A percentile compares a stretch with the other conserved stretches of the same genome.
These are phyloP conservation scores for Lophura nycthemera DNA, from an alignment of 2,113 vertebrate genomes.

Conservation along the genomic window DNA sequence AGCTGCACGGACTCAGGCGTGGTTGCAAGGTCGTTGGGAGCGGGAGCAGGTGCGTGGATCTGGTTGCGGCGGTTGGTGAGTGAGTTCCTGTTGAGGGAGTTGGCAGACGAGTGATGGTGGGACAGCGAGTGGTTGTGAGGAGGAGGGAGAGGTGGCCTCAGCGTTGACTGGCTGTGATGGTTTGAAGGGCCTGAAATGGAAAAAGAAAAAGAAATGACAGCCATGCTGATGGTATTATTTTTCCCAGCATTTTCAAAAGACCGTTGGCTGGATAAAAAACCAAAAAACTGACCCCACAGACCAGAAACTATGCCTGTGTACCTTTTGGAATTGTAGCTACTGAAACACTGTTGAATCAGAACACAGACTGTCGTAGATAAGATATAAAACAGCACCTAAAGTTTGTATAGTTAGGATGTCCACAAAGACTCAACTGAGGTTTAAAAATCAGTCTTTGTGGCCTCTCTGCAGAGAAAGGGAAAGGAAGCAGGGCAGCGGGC, in stretches of 20 bases:
- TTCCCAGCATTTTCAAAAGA: not conserved
- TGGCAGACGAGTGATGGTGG: conserved; percentile 94
- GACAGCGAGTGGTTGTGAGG: conserved; percentile 96
- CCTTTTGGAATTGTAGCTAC: not conserved
- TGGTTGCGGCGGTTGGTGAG: conserved; percentile 93
- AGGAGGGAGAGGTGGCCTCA: conserved; percentile 94
- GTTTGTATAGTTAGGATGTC: not conserved
- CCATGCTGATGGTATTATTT: not conserved
- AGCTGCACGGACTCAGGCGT: conserved; percentile 98
- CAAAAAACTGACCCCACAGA: not conserved
- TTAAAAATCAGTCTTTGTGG: not conserved
- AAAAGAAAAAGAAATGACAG: conserved; percentile 16
- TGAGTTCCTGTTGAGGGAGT: conserved; percentile 97
- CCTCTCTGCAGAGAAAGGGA: not conserved
- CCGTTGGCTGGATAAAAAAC: not conserved
- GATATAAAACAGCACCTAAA: not conserved
- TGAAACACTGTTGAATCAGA: not conserved
- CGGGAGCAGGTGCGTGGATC: conserved; percentile 88
- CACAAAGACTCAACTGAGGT: not conserved
- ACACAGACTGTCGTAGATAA: not conserved
- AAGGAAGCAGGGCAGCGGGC: not conserved
- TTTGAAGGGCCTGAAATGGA: conserved; percentile 89
- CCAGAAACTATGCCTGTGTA: fast-evolving
- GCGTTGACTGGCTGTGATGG: conserved; percentile 95
- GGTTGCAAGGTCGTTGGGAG: conserved; percentile 92